Conservation (phyloP, 2,797 vertebrate species). For the Alosa sapidissima region DNA sequence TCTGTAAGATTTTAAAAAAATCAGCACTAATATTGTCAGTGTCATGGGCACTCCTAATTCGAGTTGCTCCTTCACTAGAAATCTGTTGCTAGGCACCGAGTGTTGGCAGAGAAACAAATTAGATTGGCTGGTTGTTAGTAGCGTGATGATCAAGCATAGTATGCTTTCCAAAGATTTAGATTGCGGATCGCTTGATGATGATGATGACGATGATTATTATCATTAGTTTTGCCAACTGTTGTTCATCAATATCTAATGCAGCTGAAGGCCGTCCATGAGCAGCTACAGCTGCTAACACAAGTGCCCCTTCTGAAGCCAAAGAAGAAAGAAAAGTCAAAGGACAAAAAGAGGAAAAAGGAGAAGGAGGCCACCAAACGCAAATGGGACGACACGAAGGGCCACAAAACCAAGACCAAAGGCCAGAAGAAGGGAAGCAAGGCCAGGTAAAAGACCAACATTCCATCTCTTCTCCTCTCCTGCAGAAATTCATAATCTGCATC, state of each 20-base stretch:
- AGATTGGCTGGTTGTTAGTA: no score
- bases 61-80: no score
- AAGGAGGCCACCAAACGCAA: constrained; percentile 65
- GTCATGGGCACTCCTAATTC: no score
- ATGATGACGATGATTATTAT: no score
- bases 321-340: constrained; percentile 79
- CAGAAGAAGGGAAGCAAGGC: constrained; percentile 64
- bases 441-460: constrained; percentile 64
- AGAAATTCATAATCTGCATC: not conserved
- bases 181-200: not conserved
- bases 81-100: no score
- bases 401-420: constrained; percentile 61
- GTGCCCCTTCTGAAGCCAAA: constrained; percentile 73
- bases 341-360: constrained; percentile 65
- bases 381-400: constrained; percentile 60
- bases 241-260: constrained; percentile 53
- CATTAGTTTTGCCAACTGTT: not conserved
- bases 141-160: no score
- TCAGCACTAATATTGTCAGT: not conserved
- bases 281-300: constrained; percentile 78
- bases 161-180: not conserved
- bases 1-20: not conserved
- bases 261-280: constrained; percentile 82
- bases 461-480: not conserved
- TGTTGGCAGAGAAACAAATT: no score